Evolutionary conservation across 2,888 invertebrate genomes (phyloP), one percentile per base, ranked within the genome.

Genomic region (Limnephilus rhombicus): DNA sequence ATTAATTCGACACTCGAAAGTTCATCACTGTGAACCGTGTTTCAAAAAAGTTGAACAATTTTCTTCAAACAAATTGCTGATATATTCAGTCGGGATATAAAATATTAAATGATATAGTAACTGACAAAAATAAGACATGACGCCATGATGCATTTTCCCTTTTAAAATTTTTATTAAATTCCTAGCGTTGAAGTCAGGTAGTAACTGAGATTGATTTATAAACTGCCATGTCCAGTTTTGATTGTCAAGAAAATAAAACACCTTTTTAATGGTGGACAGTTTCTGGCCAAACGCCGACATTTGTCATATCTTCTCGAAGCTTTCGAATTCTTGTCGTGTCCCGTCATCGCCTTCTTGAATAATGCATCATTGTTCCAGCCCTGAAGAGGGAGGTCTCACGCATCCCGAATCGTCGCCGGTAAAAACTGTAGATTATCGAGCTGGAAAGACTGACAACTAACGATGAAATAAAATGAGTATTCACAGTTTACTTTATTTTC

Each of bases 401-500:
- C 34, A 83, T 83, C 83, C 83, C 83, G 83, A 83, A 83, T 83
- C 83, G 83, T 83, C 83, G 83, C 83, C 83, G 34, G 83, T 83
- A 34, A 83, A 83, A 68, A 68, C 68, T 24, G 24, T n/a, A n/a
- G 68, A 68, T 68, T 24, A 68, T 68, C 24, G 68, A 24, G 9
- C 24, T 68, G 68, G 24, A 68, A 9, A 68, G 9, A 68, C 24
- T n/a, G 68, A 68, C n/a, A n/a, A 9, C 1, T 24, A 68, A 24
- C 7, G 24, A 68, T 68, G 68, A 24, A 68, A 68, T 68, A 7
- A 68, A 68, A 68, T 9, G 9, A 68, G n/a, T 68, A n/a, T 2
- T 18, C 24, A 68, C 68, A 9, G 9, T 4, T 18, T 68, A 68
- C 15, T 15, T 15, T 49, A 12, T 45, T 45, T 12, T 45, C 0